Percentiles rank a stretch among this genome's conserved stretches.
These are phyloP conservation scores for Cheilosia grossa DNA, from an alignment of 2,888 invertebrate genomes.

Conservation along the genomic window DNA sequence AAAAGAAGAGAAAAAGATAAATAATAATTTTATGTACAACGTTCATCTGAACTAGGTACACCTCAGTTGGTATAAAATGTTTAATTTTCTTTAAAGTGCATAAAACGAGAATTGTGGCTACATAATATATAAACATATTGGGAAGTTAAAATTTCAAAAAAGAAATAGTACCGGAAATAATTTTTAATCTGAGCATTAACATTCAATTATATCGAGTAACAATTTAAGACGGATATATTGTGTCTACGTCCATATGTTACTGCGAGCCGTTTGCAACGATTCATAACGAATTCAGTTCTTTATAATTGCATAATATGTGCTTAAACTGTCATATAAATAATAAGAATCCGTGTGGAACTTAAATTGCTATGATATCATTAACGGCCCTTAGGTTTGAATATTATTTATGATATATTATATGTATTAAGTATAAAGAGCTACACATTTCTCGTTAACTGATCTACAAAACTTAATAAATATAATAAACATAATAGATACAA, in stretches of 20 bases:
- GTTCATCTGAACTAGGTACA: slow-evolving; percentile 43
- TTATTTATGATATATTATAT: neutral
- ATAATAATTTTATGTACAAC: slow-evolving; percentile 62
- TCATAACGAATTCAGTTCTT: no score
- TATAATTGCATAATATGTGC: no score
- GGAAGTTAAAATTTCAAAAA: neutral
- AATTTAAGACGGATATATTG: no score
- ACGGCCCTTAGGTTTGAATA: no score
- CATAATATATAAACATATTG: neutral
- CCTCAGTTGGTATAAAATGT: slow-evolving; percentile 39
- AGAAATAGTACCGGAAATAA: neutral
- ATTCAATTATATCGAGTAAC: neutral
- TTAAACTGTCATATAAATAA: no score
- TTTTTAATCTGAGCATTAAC: slow-evolving; percentile 24
- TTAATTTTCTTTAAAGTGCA: slow-evolving; percentile 44
- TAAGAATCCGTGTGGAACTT: no score
- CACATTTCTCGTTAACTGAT: slow-evolving; percentile 65
- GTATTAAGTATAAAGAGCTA: neutral
- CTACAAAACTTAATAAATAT: slow-evolving; percentile 28
- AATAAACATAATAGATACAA: slow-evolving; percentile 35
- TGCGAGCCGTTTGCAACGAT: no score
- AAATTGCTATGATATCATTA: no score
- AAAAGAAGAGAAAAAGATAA: slow-evolving; percentile 70
- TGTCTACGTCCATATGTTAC: no score
- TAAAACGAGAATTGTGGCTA: slow-evolving; percentile 65